Percentiles rank a stretch among this genome's conserved stretches.
Evolutionary conservation across 2,113 vertebrate genomes (phyloP).

Genomic region (Physeter macrocephalus): DNA sequence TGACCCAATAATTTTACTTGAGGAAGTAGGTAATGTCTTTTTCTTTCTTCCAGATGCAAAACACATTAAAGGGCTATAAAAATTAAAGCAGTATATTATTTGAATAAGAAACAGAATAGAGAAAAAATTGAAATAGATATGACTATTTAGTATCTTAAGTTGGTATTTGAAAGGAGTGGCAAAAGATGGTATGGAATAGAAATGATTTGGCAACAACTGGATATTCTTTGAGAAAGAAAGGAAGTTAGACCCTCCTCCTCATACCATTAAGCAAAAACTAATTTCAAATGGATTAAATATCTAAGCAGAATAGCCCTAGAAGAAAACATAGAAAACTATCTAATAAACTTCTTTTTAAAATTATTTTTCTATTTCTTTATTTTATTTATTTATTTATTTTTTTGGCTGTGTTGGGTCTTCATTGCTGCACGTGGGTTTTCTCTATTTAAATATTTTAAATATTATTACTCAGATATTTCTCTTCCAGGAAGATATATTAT

Average conservation of each 20-base stretch:
- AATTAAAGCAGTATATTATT: neutral
- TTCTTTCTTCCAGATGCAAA: neutral
- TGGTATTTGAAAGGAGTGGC: neutral
- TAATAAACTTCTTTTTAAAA: neutral
- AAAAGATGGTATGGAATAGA: neutral
- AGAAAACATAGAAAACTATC: neutral
- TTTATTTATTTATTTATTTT: no score
- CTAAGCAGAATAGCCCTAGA: neutral
- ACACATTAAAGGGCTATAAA: neutral
- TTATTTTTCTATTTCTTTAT: no score
- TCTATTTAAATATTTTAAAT: no score
- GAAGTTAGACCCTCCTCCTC: neutral
- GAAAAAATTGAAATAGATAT: neutral
- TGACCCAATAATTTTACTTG: neutral
- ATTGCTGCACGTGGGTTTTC: no score
- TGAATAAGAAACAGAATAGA: neutral
- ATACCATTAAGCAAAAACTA: neutral
- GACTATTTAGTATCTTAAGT: neutral
- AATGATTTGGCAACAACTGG: neutral
- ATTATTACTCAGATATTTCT: neutral
- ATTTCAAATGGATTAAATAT: constrained; percentile 20
- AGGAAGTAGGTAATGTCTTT: neutral
- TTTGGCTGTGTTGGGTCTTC: no score
- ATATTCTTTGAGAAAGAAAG: neutral
- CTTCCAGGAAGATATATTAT: neutral